phyloP scores from a whole-genome alignment of 2,113 vertebrate species.

The Myrmecophaga tridactyla region DNA sequence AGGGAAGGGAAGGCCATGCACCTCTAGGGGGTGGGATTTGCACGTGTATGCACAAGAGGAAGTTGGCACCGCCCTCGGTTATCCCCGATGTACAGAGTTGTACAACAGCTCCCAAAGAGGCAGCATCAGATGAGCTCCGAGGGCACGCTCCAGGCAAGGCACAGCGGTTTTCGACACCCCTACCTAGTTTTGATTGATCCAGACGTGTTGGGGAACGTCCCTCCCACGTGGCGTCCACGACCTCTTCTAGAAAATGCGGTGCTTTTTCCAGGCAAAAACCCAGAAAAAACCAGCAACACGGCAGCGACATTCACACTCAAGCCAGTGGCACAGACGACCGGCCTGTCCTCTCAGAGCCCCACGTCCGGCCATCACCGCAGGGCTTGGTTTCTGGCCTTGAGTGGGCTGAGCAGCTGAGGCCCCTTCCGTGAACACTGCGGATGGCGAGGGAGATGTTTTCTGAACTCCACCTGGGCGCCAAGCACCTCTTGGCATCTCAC shows the following conservation, averaged over 20 bases:
- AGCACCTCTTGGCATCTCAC: background rate
- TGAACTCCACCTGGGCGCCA: background rate
- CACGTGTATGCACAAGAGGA: background rate
- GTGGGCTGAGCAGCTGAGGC: background rate
- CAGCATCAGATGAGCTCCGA: background rate
- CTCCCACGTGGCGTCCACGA: background rate
- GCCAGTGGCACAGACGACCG: background rate
- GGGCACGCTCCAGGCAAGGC: background rate
- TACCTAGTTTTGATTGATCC: background rate
- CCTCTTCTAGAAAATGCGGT: background rate
- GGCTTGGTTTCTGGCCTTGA: background rate
- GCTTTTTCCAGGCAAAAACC: background rate
- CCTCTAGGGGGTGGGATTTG: background rate
- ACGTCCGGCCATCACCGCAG: background rate
- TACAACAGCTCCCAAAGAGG: background rate
- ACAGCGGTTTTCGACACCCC: background rate
- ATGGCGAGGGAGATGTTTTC: background rate
- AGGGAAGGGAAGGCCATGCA: background rate
- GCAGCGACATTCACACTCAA: no score
- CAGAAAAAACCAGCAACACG: background rate
- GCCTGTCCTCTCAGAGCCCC: background rate
- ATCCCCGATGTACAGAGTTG: background rate
- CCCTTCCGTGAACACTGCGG: background rate
- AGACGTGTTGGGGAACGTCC: background rate
- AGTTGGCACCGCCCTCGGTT: background rate